Evolutionary conservation across 2,113 vertebrate genomes (phyloP).

Genomic region (Lucifuga dentata): DNA sequence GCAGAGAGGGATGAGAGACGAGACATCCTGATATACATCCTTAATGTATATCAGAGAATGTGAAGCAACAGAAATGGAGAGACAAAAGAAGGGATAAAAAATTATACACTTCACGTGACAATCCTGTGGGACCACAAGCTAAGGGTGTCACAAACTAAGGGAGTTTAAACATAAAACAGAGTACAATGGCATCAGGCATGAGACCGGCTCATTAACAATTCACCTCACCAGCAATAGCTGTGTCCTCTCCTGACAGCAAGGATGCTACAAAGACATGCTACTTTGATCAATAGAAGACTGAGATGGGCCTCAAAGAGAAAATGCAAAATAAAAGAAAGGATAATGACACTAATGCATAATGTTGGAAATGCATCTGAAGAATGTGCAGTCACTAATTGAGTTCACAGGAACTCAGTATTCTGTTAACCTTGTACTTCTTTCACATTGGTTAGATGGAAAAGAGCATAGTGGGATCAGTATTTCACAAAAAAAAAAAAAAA

Average conservation of each 20-base stretch:
- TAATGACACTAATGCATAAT: conserved; percentile 2
- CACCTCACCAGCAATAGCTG: not conserved
- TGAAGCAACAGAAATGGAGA: conserved; percentile 5
- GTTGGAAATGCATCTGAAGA: conserved; percentile 7
- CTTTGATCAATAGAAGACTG: not conserved
- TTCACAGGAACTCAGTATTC: not conserved
- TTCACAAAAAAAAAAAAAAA: no score
- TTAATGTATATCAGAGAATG: conserved; percentile 16
- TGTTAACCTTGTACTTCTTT: not conserved
- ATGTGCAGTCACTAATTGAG: not conserved
- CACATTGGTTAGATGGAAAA: no score
- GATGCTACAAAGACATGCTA: conserved; percentile 36
- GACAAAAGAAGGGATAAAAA: not conserved
- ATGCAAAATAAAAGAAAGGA: conserved; percentile 9
- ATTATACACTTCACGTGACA: no score
- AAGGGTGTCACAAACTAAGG: no score
- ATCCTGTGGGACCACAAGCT: no score
- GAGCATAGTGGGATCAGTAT: no score
- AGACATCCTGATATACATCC: conserved; percentile 23
- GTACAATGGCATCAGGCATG: no score
- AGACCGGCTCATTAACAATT: no score
- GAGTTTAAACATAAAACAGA: no score
- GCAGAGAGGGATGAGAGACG: conserved; percentile 26
- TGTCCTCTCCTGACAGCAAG: conserved; percentile 6
- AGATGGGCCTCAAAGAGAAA: conserved; percentile 4